Percentiles rank a stretch among this genome's conserved stretches.
phyloP scores from a whole-genome alignment of 2,113 vertebrate species.

The Thamnaconus septentrionalis region DNA sequence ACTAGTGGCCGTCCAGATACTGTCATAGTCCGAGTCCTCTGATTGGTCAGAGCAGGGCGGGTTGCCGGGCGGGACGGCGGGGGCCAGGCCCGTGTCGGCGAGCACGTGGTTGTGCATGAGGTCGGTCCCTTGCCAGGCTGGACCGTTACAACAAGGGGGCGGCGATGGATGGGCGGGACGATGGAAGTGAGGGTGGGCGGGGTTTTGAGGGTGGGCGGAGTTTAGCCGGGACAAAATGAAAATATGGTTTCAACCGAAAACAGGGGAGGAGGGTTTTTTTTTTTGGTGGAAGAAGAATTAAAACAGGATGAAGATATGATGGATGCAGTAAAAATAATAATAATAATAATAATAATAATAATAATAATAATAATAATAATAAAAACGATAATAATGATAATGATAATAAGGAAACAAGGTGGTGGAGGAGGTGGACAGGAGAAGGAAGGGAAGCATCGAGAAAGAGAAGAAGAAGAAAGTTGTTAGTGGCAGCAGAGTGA shows the following conservation, averaged over 20 bases:
- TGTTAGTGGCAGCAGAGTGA: slow-evolving; percentile 78
- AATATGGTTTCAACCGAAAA: too few species aligned
- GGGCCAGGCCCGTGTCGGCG: slow-evolving; percentile 86
- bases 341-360: not conserved
- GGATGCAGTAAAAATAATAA: not conserved
- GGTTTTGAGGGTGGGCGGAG: too few species aligned
- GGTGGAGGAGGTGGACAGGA: not conserved
- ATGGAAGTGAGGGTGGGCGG: not conserved
- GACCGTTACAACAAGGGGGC: slow-evolving; percentile 8
- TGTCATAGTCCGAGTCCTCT: slow-evolving; percentile 99
- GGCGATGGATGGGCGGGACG: not conserved
- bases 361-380: not conserved
- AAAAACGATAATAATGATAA: not conserved
- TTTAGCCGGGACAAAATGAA: too few species aligned
- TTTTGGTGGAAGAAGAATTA: too few species aligned
- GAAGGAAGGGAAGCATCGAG: slow-evolving; percentile 8
- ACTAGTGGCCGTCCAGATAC: slow-evolving; percentile 97
- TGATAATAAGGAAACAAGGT: not conserved
- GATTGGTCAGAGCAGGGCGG: slow-evolving; percentile 91
- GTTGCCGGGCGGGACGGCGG: slow-evolving; percentile 86
- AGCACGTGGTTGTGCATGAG: slow-evolving; percentile 99
- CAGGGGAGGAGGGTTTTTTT: too few species aligned
- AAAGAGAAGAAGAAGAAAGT: slow-evolving; percentile 73
- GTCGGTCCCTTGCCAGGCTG: slow-evolving; percentile 99
- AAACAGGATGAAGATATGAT: too few species aligned